Evolutionary conservation across 2,797 vertebrate species (phyloP).

Genomic region (Intellagama lesueurii): DNA sequence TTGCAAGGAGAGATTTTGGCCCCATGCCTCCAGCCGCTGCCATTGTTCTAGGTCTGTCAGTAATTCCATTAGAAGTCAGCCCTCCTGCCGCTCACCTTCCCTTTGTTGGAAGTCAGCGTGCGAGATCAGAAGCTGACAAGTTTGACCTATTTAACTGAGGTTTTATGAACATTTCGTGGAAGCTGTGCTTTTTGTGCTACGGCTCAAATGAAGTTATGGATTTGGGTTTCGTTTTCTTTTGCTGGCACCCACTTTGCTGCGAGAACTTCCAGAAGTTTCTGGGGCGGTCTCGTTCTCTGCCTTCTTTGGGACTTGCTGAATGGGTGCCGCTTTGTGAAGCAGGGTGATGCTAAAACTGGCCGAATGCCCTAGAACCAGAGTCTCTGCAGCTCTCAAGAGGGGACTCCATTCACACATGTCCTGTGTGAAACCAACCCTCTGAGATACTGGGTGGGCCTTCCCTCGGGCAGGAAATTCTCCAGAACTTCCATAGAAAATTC

Average conservation of each 20-base stretch:
- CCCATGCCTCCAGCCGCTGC: neutral
- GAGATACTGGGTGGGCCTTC: too few species aligned
- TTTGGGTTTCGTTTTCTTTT: neutral
- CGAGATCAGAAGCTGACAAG: neutral
- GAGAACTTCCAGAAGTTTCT: neutral
- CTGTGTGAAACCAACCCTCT: neutral
- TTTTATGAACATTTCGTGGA: neutral
- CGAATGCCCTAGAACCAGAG: too few species aligned
- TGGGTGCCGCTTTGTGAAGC: neutral
- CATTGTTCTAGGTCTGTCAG: constrained; percentile 6
- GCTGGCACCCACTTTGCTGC: fast-evolving
- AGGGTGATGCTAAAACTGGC: too few species aligned
- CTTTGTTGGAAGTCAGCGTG: neutral
- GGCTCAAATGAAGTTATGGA: neutral
- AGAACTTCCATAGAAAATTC: too few species aligned
- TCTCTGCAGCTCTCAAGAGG: too few species aligned
- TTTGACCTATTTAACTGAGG: neutral
- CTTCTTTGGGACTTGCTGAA: neutral
- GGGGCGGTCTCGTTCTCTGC: neutral
- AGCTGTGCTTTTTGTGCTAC: neutral
- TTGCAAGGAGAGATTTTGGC: constrained; percentile 1
- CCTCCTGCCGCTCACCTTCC: neutral
- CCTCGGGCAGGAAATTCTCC: too few species aligned
- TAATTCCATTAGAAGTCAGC: neutral
- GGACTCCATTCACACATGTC: neutral